Conservation (phyloP, 2,888 invertebrate species). For the Acronicta alni region DNA sequence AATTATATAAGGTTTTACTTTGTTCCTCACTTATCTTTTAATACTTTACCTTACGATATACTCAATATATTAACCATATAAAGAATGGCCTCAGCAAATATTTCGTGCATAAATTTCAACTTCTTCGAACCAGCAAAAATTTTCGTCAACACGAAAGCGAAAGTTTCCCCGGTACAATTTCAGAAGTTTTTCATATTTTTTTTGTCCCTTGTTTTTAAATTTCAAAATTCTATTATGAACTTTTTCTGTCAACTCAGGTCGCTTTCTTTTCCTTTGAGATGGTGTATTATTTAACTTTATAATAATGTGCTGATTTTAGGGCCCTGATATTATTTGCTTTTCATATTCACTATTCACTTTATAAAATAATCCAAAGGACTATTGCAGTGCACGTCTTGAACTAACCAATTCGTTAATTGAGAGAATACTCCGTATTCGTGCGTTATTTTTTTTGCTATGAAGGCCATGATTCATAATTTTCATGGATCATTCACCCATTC, state of each 20-base stretch:
- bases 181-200: conserved; percentile 24
- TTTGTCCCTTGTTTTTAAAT: conserved; percentile 27
- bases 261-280: conserved; percentile 3
- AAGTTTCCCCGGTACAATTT: conserved; percentile 32
- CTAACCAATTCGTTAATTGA: too few relatives aligned
- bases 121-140: conserved; percentile 19
- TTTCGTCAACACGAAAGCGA: conserved; percentile 27
- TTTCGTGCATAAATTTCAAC: conserved; percentile 15
- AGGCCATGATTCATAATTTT: too few relatives aligned
- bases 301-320: conserved; percentile 9
- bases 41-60: not conserved
- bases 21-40: too few relatives aligned
- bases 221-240: conserved; percentile 45
- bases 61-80: conserved; percentile 21
- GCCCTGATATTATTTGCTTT: not conserved
- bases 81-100: conserved; percentile 15
- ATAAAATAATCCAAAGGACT: too few relatives aligned
- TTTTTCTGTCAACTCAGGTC: conserved; percentile 24
- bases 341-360: too few relatives aligned
- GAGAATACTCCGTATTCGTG: too few relatives aligned
- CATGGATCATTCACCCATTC: too few relatives aligned
- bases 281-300: conserved; percentile 25
- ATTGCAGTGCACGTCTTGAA: too few relatives aligned
- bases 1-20: too few relatives aligned
- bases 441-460: too few relatives aligned